These are phyloP conservation scores for Lindbergichthys nudifrons DNA, from an alignment of 2,797 vertebrate species.

Conservation along the genomic window DNA sequence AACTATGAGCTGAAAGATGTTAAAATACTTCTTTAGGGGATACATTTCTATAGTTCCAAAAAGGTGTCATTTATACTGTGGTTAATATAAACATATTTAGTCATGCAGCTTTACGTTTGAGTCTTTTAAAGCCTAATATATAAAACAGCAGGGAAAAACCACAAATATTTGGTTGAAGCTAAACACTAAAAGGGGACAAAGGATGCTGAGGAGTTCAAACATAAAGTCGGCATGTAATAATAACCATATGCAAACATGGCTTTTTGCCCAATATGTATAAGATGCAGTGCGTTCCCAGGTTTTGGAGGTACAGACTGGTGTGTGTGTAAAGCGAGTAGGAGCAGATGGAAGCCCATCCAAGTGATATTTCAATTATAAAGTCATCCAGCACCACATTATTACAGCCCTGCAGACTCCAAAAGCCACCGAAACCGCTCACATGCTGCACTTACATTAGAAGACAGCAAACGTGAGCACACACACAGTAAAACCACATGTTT, in stretches of 20 bases:
- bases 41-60: neutral
- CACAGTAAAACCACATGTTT: slow-evolving; percentile 29
- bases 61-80: neutral
- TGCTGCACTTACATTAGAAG: slow-evolving; percentile 13
- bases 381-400: slow-evolving; percentile 33
- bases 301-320: neutral
- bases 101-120: neutral
- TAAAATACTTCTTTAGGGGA: neutral
- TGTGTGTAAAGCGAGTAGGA: slow-evolving; percentile 8
- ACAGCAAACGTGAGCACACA: slow-evolving; percentile 8
- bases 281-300: neutral
- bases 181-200: neutral
- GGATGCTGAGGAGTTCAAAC: slow-evolving; percentile 12
- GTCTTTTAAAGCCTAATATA: neutral
- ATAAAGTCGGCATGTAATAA: slow-evolving; percentile 22
- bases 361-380: slow-evolving; percentile 40
- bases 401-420: slow-evolving; percentile 28
- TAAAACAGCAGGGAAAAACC: neutral
- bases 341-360: slow-evolving; percentile 24
- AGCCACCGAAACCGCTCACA: slow-evolving; percentile 22
- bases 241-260: slow-evolving; percentile 23
- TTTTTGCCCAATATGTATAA: slow-evolving; percentile 17
- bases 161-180: slow-evolving; percentile 5
- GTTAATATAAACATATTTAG: neutral
- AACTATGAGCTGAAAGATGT: neutral